Base-by-base conservation (phyloP, 2,113 vertebrate species). In the Rhagologus leucostigma region DNA sequence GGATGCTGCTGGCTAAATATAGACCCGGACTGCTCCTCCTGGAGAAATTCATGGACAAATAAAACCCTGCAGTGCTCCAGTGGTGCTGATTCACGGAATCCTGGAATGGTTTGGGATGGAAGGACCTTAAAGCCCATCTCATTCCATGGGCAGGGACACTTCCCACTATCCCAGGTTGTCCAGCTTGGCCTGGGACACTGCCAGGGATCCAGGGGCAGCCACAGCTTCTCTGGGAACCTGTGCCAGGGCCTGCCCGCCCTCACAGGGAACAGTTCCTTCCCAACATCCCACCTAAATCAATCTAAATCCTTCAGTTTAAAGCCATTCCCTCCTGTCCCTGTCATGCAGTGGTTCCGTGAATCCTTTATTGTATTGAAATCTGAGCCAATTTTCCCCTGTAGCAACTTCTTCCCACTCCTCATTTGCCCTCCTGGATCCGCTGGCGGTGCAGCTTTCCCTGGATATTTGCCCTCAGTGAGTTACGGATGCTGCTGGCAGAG, bases 371-470 rank as follows among this genome's bases (percentile, higher is more conserved):
- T 1, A 0, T 4, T 62, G 37, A 50, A 70, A 30, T 27, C 70
- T 3, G 2, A 33, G 59, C 44, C 46, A 0, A 37, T 83, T 41
- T 42, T 63, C 35, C 44, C 13, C 10, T 6, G 30, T 1, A 42
- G 23, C 11, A 20, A 1, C 37, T 44, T 3, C 13, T 27, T 23
- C 65, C 46, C 55, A 11, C 37, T 32, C 46, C 32, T 44, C 4
- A 1, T 8, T 33, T 7, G 1, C 32, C 16, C 3, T 13, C 6
- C 18, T 29, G 17, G 53, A 6, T 23, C 7, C 7, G 0, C 52
- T 16, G 16, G 59, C 55, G 23, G 4, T 1, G 18, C 81, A 42
- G 85, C 11, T 46, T n/a, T 30, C 84, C 76, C 75, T 32, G 68
- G 49, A 5, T 44, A 4, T 19, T 29, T 67, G 20, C 57, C 44